phyloP scores from a whole-genome alignment of 2,888 invertebrate genomes.

The Ennomos quercinarius region DNA sequence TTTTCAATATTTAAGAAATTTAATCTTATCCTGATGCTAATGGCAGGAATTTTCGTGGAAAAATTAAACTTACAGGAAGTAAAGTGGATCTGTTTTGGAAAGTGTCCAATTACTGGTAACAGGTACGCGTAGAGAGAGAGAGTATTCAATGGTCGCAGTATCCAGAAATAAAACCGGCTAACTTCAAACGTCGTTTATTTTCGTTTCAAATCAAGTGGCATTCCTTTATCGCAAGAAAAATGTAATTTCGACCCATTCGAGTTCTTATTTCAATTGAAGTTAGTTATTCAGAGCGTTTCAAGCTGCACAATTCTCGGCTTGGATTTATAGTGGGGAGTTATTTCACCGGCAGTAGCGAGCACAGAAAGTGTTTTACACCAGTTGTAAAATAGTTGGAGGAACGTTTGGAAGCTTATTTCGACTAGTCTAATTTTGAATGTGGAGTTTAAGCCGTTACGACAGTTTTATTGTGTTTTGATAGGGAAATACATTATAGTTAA shows the following conservation, averaged over 20 bases:
- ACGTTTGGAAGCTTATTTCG: slow-evolving; percentile 16
- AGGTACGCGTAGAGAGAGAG: no score
- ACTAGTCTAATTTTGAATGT: slow-evolving; percentile 17
- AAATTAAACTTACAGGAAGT: no score
- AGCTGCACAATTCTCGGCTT: slow-evolving; percentile 53
- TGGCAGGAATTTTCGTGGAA: no score
- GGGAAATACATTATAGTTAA: no score
- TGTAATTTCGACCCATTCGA: slow-evolving; percentile 49
- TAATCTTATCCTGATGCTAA: no score
- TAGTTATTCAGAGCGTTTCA: slow-evolving; percentile 57
- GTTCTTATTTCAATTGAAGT: slow-evolving; percentile 66
- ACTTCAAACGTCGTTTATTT: not conserved
- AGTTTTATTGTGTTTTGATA: slow-evolving; percentile 8
- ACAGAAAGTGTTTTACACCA: slow-evolving; percentile 37
- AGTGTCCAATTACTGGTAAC: no score
- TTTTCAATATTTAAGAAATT: no score
- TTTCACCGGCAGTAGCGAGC: slow-evolving; percentile 44
- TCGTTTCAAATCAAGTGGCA: slow-evolving; percentile 25
- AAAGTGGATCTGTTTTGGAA: no score
- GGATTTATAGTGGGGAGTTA: slow-evolving; percentile 63
- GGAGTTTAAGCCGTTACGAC: slow-evolving; percentile 12
- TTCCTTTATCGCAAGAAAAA: slow-evolving; percentile 55
- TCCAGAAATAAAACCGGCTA: no score
- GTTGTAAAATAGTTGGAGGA: slow-evolving; percentile 20
- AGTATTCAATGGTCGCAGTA: no score